Evolutionary conservation across 2,797 vertebrate genomes (phyloP), one percentile per base, ranked within the genome.

Genomic region (Lepilemur ruficaudatus): DNA sequence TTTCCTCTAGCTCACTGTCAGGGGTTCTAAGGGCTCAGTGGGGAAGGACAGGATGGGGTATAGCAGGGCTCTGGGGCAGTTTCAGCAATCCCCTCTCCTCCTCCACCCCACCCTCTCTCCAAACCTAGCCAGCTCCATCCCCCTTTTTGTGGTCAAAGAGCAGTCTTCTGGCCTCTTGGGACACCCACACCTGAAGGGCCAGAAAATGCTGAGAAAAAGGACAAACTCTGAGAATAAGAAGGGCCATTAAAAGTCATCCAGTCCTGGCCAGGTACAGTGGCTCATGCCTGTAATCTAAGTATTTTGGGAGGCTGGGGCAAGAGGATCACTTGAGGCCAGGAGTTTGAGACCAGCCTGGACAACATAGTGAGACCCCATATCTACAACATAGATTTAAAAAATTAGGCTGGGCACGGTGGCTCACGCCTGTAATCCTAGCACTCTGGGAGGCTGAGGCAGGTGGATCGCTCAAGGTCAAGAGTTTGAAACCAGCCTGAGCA

Each of bases 171-270:
- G 55, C 8, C 22, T 76, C n/a, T 65, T 41, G 30, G 83, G 18
- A 48, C 15, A 93, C n/a, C 32, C 3, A n/a, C 35, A 90, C 32
- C 75, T 50, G 43, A 93, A 63, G 79, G 2, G 30, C 20, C 52
- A 96, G 69, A 85, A 89, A 79, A 32, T 23, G 38, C 76, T 78
- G 61, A 67, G 91, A 94, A 88, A 75, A 28, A 38, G 32, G 46
- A 83, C 22, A 84, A 78, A 83, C 83, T 8, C 14, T 30, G 46
- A 91, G 79, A 96, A 76, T 10, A 17, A 32, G 35, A 95, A 80
- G 65, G 52, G 11, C 17, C 38, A 78, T 85, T 95, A 63, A 46
- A 82, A 91, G 38, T 79, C 72, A 91, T 20, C 23, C 32, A 72
- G 67, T 81, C 32, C 13, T 38, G 23, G 17, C 17, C 46, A 12